Percentiles rank a stretch among this genome's conserved stretches.
These are phyloP conservation scores for Sphenopsis melanotis DNA, from an alignment of 2,797 vertebrate genomes.

Conservation along the genomic window DNA sequence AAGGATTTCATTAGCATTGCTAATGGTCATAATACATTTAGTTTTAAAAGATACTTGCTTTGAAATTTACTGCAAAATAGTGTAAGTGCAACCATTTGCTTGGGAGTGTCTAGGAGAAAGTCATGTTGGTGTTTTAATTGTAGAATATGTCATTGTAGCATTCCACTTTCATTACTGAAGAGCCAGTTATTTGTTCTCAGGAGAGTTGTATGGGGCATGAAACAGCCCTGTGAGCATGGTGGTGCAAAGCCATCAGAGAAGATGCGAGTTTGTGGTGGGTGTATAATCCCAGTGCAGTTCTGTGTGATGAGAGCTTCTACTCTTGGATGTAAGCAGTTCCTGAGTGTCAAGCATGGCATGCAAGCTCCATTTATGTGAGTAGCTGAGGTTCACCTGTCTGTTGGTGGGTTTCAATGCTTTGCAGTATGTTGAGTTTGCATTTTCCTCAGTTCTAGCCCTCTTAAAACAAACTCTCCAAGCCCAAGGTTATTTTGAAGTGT, in stretches of 20 bases:
- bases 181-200: neutral
- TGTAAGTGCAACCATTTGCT: neutral
- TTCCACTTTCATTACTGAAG: neutral
- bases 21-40: neutral
- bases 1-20: neutral
- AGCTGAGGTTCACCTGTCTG: neutral
- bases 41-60: neutral
- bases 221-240: neutral
- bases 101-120: neutral
- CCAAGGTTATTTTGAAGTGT: neutral
- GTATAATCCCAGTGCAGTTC: neutral
- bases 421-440: neutral
- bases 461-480: neutral
- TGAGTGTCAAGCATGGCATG: neutral
- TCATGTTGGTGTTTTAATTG: neutral
- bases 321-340: neutral
- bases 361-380: neutral
- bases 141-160: neutral
- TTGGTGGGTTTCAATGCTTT: neutral
- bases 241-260: neutral
- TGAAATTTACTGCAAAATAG: neutral
- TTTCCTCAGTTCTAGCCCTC: neutral
- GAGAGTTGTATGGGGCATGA: too few relatives aligned
- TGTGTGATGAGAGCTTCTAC: neutral
- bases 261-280: neutral